These are phyloP conservation scores for Meteorus colon DNA, from an alignment of 2,888 invertebrate genomes.

Conservation along the genomic window DNA sequence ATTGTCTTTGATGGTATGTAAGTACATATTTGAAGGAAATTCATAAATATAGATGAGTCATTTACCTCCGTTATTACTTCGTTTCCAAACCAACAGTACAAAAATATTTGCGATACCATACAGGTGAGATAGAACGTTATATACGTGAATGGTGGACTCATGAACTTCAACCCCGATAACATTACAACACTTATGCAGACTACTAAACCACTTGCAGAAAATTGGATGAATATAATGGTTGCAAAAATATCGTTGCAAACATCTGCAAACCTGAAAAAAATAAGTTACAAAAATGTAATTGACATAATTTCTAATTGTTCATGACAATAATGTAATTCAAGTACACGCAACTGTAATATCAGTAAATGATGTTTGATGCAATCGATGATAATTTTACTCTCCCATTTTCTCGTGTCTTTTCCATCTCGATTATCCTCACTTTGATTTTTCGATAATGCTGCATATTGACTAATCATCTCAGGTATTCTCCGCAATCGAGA, in stretches of 20 bases:
- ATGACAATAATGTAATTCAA: not conserved
- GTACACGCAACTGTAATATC: slow-evolving; percentile 23
- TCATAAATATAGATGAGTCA: not conserved
- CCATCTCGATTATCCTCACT: not conserved
- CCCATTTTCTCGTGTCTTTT: not conserved
- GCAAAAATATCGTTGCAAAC: slow-evolving; percentile 32
- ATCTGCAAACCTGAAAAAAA: slow-evolving; percentile 30
- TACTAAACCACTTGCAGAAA: slow-evolving; percentile 17
- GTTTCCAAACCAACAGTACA: slow-evolving; percentile 44
- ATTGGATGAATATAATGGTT: slow-evolving; percentile 40
- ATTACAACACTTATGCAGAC: slow-evolving; percentile 29
- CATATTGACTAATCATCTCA: not conserved
- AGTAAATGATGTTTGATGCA: slow-evolving; percentile 26
- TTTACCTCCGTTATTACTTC: slow-evolving; percentile 40
- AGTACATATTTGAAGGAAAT: not conserved
- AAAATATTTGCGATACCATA: slow-evolving; percentile 41
- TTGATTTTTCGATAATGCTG: not conserved
- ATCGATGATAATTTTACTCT: not conserved
- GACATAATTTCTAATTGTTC: not conserved
- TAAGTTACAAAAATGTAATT: not conserved
- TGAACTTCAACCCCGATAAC: slow-evolving; percentile 18
- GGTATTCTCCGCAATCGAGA: slow-evolving; percentile 7
- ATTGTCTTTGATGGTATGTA: not conserved
- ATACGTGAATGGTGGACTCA: slow-evolving; percentile 24
- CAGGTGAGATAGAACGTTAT: slow-evolving; percentile 12